Percentiles rank a stretch among this genome's conserved stretches.
phyloP scores from a whole-genome alignment of 2,113 vertebrate species.

The Fulica atra region DNA sequence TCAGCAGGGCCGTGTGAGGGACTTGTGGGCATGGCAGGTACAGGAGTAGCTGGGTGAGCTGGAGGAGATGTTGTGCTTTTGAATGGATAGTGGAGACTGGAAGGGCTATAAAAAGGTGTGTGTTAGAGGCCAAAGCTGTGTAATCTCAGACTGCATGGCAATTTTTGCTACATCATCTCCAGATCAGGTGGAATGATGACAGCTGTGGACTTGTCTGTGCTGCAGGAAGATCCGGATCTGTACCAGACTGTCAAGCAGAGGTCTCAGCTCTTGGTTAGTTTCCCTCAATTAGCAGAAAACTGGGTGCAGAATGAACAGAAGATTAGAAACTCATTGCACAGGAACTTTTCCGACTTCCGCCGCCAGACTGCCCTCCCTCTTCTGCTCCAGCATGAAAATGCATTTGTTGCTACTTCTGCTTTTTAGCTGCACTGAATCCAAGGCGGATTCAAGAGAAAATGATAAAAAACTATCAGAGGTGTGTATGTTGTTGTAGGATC shows the following conservation, averaged over 20 bases:
- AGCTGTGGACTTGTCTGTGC: neutral
- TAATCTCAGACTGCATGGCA: neutral
- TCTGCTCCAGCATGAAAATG: neutral
- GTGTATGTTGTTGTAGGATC: neutral
- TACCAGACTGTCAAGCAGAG: neutral
- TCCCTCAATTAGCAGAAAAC: neutral
- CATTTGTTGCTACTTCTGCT: neutral
- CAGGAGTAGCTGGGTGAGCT: neutral
- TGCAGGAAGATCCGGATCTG: neutral
- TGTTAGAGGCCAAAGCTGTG: neutral
- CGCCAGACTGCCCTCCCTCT: neutral
- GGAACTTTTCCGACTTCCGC: neutral
- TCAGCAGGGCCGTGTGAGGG: neutral
- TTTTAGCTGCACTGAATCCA: neutral
- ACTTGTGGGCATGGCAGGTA: fast-evolving
- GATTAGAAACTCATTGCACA: neutral
- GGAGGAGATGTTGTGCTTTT: neutral
- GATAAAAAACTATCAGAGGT: neutral
- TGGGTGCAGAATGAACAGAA: neutral
- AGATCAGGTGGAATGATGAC: neutral
- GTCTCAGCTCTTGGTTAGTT: neutral
- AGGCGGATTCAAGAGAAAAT: neutral
- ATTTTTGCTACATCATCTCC: conserved; percentile 1
- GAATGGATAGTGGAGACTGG: neutral
- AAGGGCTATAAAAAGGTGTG: neutral